Conservation (phyloP, 2,888 invertebrate species). For the Macaria notata region DNA sequence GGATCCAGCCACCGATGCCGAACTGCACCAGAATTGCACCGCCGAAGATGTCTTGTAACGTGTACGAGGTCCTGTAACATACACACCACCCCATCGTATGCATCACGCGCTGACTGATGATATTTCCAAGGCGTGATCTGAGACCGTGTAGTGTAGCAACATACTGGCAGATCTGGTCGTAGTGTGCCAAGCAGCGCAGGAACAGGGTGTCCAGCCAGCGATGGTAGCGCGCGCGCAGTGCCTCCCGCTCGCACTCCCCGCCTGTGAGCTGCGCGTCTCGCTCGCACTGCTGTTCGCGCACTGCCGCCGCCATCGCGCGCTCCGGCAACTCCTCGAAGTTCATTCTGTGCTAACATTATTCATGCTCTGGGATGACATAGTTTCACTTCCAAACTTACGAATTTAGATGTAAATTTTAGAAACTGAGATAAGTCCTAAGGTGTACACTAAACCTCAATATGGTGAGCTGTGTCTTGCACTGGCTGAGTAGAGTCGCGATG, state of each 20-base stretch:
- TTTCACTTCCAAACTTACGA: no score
- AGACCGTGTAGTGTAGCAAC: no score
- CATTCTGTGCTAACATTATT: conserved; percentile 42
- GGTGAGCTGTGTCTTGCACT: conserved; percentile 61
- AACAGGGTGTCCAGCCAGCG: conserved; percentile 41
- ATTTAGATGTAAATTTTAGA: no score
- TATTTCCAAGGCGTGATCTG: no score
- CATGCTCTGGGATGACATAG: no score
- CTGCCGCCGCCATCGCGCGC: conserved; percentile 25
- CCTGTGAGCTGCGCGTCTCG: conserved; percentile 35
- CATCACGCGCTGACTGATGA: no score
- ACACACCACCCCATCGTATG: no score
- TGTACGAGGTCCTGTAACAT: conserved; percentile 44
- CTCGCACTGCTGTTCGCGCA: conserved; percentile 14
- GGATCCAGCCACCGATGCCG: conserved; percentile 70
- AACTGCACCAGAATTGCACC: conserved; percentile 65
- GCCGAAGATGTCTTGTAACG: conserved; percentile 62
- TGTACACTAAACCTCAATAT: conserved; percentile 71
- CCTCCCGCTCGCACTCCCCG: conserved; percentile 19
- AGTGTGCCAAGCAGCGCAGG: conserved; percentile 53
- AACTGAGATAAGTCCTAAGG: no score
- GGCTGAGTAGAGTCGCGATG: conserved; percentile 63
- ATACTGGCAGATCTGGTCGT: conserved; percentile 56
- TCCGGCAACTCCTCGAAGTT: conserved; percentile 52
- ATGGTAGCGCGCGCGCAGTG: conserved; percentile 41